phyloP scores from a whole-genome alignment of 2,797 vertebrate species.

The Myiothlypis chrysogaster region DNA sequence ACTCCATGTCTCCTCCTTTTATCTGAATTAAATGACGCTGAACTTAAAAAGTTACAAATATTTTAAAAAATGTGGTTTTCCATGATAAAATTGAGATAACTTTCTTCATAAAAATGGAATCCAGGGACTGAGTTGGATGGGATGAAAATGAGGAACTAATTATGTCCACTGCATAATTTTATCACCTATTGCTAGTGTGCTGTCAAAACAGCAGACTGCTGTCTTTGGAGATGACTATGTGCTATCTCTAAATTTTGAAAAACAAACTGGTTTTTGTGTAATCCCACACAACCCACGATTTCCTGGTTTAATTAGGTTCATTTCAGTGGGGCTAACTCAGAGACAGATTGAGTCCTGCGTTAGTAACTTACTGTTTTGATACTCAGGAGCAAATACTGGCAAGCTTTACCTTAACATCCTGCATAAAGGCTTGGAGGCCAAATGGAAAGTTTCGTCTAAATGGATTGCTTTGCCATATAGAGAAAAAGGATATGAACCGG shows the following conservation, averaged over 20 bases:
- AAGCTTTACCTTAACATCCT: not conserved
- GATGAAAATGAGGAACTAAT: not conserved
- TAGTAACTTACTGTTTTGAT: not conserved
- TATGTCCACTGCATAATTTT: not conserved
- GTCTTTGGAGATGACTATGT: not conserved
- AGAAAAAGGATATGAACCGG: not conserved
- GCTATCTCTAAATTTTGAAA: not conserved
- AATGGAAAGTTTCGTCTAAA: not conserved
- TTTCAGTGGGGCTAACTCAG: not conserved
- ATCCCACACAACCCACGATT: not conserved
- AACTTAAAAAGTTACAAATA: not conserved
- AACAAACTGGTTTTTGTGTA: not conserved
- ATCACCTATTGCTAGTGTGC: not conserved
- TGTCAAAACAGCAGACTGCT: not conserved
- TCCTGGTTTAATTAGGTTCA: not conserved
- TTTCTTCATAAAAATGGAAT: not conserved
- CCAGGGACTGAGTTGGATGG: not conserved
- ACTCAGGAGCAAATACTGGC: not conserved
- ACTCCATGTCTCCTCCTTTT: not conserved
- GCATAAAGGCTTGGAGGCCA: not conserved
- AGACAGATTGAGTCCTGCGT: not conserved
- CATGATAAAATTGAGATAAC: not conserved
- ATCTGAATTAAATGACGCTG: not conserved
- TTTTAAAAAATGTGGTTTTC: not conserved
- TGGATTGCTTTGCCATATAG: not conserved